These are phyloP conservation scores for Apotomis betuletana DNA, from an alignment of 2,888 invertebrate species.

Conservation along the genomic window DNA sequence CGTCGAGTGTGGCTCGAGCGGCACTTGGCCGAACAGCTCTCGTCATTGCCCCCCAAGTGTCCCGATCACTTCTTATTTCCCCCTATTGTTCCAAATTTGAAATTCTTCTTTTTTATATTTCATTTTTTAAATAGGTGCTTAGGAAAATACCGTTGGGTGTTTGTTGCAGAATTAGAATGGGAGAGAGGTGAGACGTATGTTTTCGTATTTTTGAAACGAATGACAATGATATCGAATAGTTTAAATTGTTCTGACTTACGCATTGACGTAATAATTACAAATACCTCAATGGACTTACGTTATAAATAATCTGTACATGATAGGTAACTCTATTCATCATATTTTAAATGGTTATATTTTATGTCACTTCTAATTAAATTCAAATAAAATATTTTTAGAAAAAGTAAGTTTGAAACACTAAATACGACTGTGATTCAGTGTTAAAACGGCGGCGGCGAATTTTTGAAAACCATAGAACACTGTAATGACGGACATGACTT, in stretches of 20 bases:
- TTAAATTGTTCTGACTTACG: too few relatives aligned
- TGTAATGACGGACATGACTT: not conserved
- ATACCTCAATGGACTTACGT: too few relatives aligned
- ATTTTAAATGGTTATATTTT: too few relatives aligned
- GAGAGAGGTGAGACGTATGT: too few relatives aligned
- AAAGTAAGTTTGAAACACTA: too few relatives aligned
- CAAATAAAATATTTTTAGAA: too few relatives aligned
- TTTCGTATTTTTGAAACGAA: too few relatives aligned
- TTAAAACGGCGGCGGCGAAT: not conserved
- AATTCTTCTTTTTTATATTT: constrained; percentile 40
- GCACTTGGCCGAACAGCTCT: constrained; percentile 63
- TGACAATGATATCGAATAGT: too few relatives aligned
- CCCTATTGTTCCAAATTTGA: constrained; percentile 61
- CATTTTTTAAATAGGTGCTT: constrained; percentile 14
- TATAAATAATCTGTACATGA: too few relatives aligned
- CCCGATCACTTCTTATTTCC: constrained; percentile 68
- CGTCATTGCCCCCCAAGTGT: constrained; percentile 57
- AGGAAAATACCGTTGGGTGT: not conserved
- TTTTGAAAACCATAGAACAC: not conserved
- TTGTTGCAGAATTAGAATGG: not conserved
- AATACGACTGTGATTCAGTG: too few relatives aligned
- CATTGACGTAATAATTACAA: too few relatives aligned
- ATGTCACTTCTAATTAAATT: not conserved
- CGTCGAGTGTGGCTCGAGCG: constrained; percentile 55
- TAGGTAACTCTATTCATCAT: too few relatives aligned